Conservation (phyloP, 2,797 vertebrate genomes). For the Acrossocheilus wenchowensis region DNA sequence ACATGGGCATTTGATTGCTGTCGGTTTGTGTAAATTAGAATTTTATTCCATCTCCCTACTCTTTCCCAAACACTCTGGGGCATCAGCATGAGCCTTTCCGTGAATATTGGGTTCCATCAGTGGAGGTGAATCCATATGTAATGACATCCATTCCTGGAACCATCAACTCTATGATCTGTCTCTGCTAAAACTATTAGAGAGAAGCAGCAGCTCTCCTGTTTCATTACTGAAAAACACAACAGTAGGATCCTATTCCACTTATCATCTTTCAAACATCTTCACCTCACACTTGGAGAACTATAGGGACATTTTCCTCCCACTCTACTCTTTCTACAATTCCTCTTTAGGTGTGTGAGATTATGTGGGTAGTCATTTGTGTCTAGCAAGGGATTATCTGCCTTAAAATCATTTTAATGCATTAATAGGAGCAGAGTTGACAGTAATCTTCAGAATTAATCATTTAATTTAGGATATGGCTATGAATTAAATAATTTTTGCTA, state of each 20-base stretch:
- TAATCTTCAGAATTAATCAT: constrained; percentile 22
- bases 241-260: constrained; percentile 65
- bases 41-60: constrained; percentile 47
- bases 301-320: constrained; percentile 33
- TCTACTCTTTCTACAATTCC: constrained; percentile 30
- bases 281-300: constrained; percentile 38
- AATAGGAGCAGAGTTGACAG: background rate
- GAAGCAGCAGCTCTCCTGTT: constrained; percentile 59
- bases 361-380: constrained; percentile 11
- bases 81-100: constrained; percentile 37
- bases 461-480: background rate
- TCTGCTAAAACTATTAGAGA: constrained; percentile 74
- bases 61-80: constrained; percentile 63
- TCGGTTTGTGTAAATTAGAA: constrained; percentile 1
- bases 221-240: constrained; percentile 67
- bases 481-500: background rate
- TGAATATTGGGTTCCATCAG: constrained; percentile 59
- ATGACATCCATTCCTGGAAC: constrained; percentile 72
- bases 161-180: constrained; percentile 67
- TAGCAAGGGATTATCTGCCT: background rate
- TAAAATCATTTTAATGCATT: background rate
- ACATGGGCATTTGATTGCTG: constrained; percentile 19
- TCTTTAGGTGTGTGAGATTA: constrained; percentile 28
- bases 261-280: constrained; percentile 41
- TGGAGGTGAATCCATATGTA: constrained; percentile 62